Evolutionary conservation across 1,140 invertebrate genomes (phyloP).

Genomic region (Carposina sasakii): DNA sequence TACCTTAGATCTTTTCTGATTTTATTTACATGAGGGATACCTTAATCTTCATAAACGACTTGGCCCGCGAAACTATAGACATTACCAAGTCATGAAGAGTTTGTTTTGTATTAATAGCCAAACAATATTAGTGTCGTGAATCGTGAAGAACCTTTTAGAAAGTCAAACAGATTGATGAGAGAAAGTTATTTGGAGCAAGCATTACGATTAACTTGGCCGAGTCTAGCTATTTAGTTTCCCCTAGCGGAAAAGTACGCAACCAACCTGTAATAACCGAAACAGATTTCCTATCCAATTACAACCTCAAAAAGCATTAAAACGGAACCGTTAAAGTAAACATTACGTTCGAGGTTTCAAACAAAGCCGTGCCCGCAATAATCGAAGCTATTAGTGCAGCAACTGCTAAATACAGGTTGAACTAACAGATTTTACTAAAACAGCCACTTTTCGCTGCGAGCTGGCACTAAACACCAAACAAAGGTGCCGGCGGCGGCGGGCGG

Average conservation of each 20-base stretch:
- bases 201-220: neutral
- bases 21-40: neutral
- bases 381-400: slow-evolving; percentile 21
- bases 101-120: too few relatives aligned
- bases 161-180: too few relatives aligned
- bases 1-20: neutral
- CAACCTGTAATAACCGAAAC: neutral
- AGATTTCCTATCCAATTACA: neutral
- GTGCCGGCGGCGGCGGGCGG: slow-evolving; percentile 47
- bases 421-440: slow-evolving; percentile 52
- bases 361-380: too few relatives aligned
- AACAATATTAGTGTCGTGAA: too few relatives aligned
- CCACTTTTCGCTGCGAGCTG: slow-evolving; percentile 47
- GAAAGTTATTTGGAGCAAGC: neutral
- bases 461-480: slow-evolving; percentile 63
- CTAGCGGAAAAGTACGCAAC: neutral
- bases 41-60: neutral
- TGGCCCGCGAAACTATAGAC: neutral
- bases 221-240: neutral
- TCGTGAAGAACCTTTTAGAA: too few relatives aligned
- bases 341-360: too few relatives aligned
- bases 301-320: neutral
- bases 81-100: neutral
- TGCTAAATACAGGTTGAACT: slow-evolving; percentile 23
- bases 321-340: too few relatives aligned